Evolutionary conservation across 2,113 vertebrate genomes (phyloP).

Genomic region (Gymnogyps californianus): DNA sequence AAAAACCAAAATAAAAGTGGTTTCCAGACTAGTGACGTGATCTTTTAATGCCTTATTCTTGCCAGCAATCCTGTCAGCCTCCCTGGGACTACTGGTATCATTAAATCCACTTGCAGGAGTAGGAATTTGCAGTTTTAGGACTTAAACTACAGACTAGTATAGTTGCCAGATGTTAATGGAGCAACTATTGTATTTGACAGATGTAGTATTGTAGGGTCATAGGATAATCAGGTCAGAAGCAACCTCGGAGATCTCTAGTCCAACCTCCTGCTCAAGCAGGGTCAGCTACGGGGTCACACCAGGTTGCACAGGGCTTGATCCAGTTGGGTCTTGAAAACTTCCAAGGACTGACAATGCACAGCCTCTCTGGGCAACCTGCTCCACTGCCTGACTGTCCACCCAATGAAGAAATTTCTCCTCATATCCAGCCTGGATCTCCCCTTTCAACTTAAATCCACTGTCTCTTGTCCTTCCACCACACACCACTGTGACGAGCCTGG

Average conservation of each 20-base stretch:
- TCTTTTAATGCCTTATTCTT: slow-evolving; percentile 22
- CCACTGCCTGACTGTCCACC: background rate
- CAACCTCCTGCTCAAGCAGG: background rate
- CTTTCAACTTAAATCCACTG: background rate
- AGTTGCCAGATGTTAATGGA: slow-evolving; percentile 1
- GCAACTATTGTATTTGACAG: background rate
- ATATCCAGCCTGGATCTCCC: background rate
- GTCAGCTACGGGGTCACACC: background rate
- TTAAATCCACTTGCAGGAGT: background rate
- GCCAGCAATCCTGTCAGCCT: background rate
- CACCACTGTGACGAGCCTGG: background rate
- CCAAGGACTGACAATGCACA: background rate
- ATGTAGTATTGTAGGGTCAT: background rate
- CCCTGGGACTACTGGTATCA: background rate
- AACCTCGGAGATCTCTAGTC: background rate
- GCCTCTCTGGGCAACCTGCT: background rate
- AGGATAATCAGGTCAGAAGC: background rate
- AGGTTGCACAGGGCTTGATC: background rate
- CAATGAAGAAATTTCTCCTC: background rate
- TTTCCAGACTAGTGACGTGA: background rate
- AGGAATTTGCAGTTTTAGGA: slow-evolving; percentile 8
- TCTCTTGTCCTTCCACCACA: background rate
- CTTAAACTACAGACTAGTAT: background rate
- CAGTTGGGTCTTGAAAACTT: background rate
- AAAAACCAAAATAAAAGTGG: background rate